A percentile compares a stretch with the other conserved stretches of the same genome.
These are phyloP conservation scores for Drusus annulatus DNA, from an alignment of 1,140 invertebrate species.

Conservation along the genomic window DNA sequence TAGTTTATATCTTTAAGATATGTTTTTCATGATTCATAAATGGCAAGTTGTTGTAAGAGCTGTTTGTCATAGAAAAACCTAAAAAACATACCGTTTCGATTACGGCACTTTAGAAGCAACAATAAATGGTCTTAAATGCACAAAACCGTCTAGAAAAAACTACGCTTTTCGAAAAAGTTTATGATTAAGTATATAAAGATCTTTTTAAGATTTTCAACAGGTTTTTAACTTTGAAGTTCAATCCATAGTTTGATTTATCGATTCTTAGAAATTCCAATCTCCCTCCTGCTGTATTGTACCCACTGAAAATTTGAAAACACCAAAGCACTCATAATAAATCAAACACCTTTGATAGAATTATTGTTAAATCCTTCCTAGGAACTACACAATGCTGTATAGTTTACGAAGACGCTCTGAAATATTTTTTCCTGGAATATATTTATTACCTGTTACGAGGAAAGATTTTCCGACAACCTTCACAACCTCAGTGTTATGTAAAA, in stretches of 20 bases:
- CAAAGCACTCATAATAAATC: slow-evolving; percentile 18
- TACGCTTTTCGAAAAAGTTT: no score
- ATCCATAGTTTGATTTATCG: slow-evolving; percentile 9
- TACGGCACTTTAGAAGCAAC: no score
- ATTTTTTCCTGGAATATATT: neutral
- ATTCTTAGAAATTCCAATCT: neutral
- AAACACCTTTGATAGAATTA: neutral
- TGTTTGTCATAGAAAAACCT: no score
- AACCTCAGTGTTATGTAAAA: slow-evolving; percentile 19
- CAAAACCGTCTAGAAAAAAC: no score
- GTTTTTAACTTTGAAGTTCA: neutral
- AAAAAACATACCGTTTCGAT: no score
- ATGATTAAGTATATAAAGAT: no score
- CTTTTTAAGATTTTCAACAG: no score
- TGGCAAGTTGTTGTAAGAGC: no score
- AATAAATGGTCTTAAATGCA: no score
- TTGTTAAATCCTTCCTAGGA: slow-evolving; percentile 9
- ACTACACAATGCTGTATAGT: slow-evolving; percentile 3
- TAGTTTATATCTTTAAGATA: no score
- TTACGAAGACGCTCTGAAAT: neutral
- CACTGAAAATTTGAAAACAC: slow-evolving; percentile 23
- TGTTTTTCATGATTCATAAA: no score
- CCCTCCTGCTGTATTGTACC: neutral
- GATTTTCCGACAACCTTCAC: slow-evolving; percentile 20
- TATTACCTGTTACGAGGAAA: slow-evolving; percentile 21